These are phyloP conservation scores for Balanococcus diminutus DNA, from an alignment of 2,888 invertebrate genomes.

Conservation along the genomic window DNA sequence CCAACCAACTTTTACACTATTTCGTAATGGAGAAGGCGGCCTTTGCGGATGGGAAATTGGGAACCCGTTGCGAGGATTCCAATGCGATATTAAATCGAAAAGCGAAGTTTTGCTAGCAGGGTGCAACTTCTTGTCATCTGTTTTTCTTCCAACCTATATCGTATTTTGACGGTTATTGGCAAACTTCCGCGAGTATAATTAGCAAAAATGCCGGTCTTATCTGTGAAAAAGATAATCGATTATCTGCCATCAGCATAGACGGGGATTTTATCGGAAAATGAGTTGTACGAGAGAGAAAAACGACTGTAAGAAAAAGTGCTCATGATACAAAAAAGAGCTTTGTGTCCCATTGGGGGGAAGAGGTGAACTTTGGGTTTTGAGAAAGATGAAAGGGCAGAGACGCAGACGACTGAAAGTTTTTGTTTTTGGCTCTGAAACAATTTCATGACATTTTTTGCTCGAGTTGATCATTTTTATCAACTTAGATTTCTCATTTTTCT, in stretches of 20 bases:
- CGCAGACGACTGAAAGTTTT: no score
- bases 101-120: neutral
- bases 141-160: neutral
- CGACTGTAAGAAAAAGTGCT: no score
- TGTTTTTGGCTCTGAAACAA: no score
- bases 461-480: no score
- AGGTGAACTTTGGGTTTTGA: neutral
- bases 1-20: neutral
- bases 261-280: neutral
- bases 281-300: neutral
- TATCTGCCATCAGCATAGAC: neutral
- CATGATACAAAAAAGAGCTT: no score
- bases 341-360: no score
- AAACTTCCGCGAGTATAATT: neutral
- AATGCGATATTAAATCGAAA: neutral
- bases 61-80: neutral
- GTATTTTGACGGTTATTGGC: neutral
- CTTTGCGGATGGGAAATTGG: neutral
- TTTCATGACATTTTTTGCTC: no score
- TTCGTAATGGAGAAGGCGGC: neutral
- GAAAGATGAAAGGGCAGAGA: no score
- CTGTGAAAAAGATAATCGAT: neutral
- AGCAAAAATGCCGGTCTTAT: neutral
- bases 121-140: slow-evolving; percentile 1
- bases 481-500: no score